Evolutionary conservation across 2,113 vertebrate species (phyloP).

Genomic region (Campylomormyrus tamandua): DNA sequence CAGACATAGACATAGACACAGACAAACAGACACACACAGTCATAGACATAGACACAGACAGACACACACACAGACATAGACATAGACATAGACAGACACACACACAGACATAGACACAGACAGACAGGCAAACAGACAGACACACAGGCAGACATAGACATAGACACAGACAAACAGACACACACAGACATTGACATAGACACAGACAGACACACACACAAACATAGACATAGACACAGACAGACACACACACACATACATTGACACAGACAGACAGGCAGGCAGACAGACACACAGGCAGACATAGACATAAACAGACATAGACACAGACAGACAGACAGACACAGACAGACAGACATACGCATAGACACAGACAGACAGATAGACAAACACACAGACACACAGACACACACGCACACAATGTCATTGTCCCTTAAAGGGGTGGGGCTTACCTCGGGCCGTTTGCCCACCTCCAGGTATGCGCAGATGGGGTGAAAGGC

Average conservation of each 20-base stretch:
- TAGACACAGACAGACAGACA: background rate
- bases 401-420: too few relatives aligned
- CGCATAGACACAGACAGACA: background rate
- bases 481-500: slow-evolving; percentile 95
- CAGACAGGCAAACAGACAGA: background rate
- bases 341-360: too few relatives aligned
- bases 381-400: background rate
- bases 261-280: background rate
- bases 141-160: background rate
- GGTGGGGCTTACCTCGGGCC: slow-evolving; percentile 76
- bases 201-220: too few relatives aligned
- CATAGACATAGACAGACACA: too few relatives aligned
- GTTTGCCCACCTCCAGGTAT: slow-evolving; percentile 88
- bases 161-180: too few relatives aligned
- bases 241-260: too few relatives aligned
- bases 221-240: background rate
- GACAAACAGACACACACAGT: background rate
- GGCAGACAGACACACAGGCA: too few relatives aligned
- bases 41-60: background rate
- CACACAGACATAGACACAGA: too few relatives aligned
- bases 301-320: background rate
- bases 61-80: too few relatives aligned
- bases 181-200: too few relatives aligned
- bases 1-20: background rate
- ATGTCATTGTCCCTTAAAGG: background rate